Conservation (phyloP, 1,140 invertebrate species). For the Drosophila persimilis region DNA sequence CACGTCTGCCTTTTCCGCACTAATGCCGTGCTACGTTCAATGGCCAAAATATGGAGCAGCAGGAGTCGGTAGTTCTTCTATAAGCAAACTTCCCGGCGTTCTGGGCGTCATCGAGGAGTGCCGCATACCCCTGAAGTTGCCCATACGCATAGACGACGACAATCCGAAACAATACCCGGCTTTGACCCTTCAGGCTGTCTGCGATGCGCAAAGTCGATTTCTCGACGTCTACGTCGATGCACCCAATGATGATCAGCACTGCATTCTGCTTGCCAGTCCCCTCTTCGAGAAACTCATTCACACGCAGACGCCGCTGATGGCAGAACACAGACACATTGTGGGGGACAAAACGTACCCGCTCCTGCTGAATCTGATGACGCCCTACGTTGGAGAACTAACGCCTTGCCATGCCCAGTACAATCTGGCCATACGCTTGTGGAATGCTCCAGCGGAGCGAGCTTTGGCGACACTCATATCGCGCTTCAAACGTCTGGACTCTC, state of each 20-base stretch:
- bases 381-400: constrained; percentile 20
- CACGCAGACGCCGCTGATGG: constrained; percentile 24
- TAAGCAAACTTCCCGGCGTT: constrained; percentile 26
- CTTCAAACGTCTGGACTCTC: constrained; percentile 26
- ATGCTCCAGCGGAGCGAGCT: constrained; percentile 26
- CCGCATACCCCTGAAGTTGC: constrained; percentile 24
- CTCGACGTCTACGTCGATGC: constrained; percentile 44
- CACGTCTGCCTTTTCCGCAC: constrained; percentile 19
- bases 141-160: constrained; percentile 10
- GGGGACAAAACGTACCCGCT: constrained; percentile 43
- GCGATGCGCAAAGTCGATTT: constrained; percentile 40
- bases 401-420: constrained; percentile 41
- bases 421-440: constrained; percentile 33
- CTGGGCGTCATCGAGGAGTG: constrained; percentile 47
- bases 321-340: constrained; percentile 36
- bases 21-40: constrained; percentile 31
- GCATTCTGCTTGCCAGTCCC: constrained; percentile 34
- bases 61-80: not conserved
- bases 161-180: not conserved
- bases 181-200: constrained; percentile 36
- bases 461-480: constrained; percentile 35
- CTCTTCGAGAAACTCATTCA: constrained; percentile 41
- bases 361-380: constrained; percentile 47
- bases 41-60: constrained; percentile 25
- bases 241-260: constrained; percentile 21